Conservation (phyloP, 2,797 vertebrate genomes). For the Sebastes matsubarae region DNA sequence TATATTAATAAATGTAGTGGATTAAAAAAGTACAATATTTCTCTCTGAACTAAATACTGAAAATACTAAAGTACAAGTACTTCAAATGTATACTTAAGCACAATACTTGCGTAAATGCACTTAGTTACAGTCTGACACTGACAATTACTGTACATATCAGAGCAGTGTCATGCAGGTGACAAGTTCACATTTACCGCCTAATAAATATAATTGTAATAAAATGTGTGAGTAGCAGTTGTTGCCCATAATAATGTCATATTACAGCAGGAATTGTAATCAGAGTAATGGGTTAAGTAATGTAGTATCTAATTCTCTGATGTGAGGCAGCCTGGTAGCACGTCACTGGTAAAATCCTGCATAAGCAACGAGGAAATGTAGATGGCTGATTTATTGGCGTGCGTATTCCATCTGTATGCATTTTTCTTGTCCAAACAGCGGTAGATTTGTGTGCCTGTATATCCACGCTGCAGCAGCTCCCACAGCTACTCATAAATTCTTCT, state of each 20-base stretch:
- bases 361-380: slow-evolving; percentile 15
- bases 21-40: background rate
- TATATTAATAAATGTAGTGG: background rate
- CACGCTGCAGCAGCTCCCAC: slow-evolving; percentile 31
- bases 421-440: slow-evolving; percentile 30
- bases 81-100: background rate
- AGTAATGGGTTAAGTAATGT: slow-evolving; percentile 51
- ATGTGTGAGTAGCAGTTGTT: slow-evolving; percentile 29
- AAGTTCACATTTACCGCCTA: slow-evolving; percentile 36
- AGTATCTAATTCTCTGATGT: slow-evolving; percentile 33
- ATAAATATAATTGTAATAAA: slow-evolving; percentile 48
- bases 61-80: background rate
- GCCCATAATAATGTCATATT: slow-evolving; percentile 55
- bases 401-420: slow-evolving; percentile 36
- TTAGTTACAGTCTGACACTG: background rate
- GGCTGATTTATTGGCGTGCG: slow-evolving; percentile 38
- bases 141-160: background rate
- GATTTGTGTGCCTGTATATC: slow-evolving; percentile 46
- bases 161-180: slow-evolving; percentile 18
- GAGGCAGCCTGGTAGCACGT: slow-evolving; percentile 10
- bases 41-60: background rate
- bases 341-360: slow-evolving; percentile 35
- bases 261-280: slow-evolving; percentile 51
- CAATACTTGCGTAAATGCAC: background rate
- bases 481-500: slow-evolving; percentile 56